phyloP scores from a whole-genome alignment of 2,888 invertebrate genomes.

The Schizotus pectinicornis region DNA sequence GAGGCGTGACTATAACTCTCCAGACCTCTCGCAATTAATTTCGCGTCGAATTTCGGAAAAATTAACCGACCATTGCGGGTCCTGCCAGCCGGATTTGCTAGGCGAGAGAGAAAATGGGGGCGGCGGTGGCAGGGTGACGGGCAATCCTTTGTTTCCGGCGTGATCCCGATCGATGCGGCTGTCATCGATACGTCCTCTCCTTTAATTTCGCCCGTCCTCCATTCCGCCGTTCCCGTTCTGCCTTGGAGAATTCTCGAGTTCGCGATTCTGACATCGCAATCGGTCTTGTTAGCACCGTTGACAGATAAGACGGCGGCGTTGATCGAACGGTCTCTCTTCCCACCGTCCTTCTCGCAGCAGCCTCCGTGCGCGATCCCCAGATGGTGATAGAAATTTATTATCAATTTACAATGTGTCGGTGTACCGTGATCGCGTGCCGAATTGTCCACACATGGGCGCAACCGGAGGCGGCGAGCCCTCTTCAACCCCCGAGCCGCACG shows the following conservation, averaged over 20 bases:
- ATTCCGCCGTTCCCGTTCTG: not conserved
- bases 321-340: slow-evolving; percentile 13
- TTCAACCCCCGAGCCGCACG: too few species aligned
- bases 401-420: slow-evolving; percentile 5
- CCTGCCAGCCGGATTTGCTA: too few species aligned
- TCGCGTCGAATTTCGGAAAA: not conserved
- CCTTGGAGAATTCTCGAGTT: slow-evolving; percentile 3
- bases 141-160: too few species aligned
- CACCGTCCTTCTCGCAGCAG: not conserved
- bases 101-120: too few species aligned
- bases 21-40: slow-evolving; percentile 6
- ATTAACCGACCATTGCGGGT: too few species aligned
- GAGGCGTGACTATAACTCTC: slow-evolving; percentile 10
- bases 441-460: not conserved
- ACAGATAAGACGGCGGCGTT: slow-evolving; percentile 17
- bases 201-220: slow-evolving; percentile 4
- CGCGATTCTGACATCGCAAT: slow-evolving; percentile 16
- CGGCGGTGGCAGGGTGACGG: too few species aligned
- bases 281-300: slow-evolving; percentile 17
- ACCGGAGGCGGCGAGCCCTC: not conserved
- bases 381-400: slow-evolving; percentile 10
- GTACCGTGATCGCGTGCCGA: too few species aligned
- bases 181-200: too few species aligned
- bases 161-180: too few species aligned
- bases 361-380: slow-evolving; percentile 10